Evolutionary conservation across 2,888 invertebrate species (phyloP).

Genomic region (Buathra laborator): DNA sequence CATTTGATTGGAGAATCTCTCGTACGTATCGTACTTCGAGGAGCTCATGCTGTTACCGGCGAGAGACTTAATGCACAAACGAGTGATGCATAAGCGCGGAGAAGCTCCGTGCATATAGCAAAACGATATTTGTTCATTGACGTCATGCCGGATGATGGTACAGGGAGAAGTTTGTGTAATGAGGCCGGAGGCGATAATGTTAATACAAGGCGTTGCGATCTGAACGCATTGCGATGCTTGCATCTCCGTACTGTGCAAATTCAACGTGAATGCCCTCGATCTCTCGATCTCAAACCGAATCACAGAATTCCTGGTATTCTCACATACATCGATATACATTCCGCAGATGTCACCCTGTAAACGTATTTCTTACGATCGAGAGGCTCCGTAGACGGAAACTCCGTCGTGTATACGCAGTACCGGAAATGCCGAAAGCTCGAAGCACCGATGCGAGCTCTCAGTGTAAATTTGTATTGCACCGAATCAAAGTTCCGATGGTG

Average conservation of each 20-base stretch:
- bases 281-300: conserved; percentile 7
- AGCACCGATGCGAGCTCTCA: neutral
- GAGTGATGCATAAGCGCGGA: too few relatives aligned
- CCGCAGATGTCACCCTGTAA: neutral
- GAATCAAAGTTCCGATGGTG: conserved; percentile 24
- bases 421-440: conserved; percentile 38
- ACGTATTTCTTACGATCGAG: conserved; percentile 31
- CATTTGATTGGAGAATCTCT: neutral
- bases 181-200: neutral
- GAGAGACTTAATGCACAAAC: neutral
- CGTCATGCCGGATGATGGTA: too few relatives aligned
- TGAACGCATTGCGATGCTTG: neutral
- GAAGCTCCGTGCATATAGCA: too few relatives aligned
- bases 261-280: neutral
- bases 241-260: neutral
- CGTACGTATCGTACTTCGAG: neutral
- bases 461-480: conserved; percentile 35
- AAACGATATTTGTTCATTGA: too few relatives aligned
- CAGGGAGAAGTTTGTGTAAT: neutral
- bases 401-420: neutral
- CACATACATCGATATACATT: neutral
- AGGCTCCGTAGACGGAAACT: neutral
- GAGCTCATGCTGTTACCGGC: neutral
- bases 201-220: neutral
- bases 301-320: neutral